phyloP scores from a whole-genome alignment of 2,888 invertebrate genomes.

The Apotomis capreana region DNA sequence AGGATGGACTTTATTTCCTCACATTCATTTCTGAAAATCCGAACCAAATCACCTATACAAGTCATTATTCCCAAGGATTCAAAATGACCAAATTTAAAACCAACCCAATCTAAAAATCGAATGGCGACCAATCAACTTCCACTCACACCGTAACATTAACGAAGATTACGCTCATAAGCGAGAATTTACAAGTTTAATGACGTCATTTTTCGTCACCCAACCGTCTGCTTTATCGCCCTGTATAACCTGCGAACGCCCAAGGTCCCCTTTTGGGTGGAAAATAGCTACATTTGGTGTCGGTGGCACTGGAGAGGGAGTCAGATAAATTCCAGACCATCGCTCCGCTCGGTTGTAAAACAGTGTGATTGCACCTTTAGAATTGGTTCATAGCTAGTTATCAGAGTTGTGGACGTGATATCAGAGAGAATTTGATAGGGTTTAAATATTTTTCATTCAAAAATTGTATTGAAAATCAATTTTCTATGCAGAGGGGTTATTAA shows the following conservation, averaged over 20 bases:
- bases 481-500: no score
- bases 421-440: not conserved
- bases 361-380: slow-evolving; percentile 32
- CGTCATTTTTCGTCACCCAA: slow-evolving; percentile 68
- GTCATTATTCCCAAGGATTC: not conserved
- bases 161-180: slow-evolving; percentile 55
- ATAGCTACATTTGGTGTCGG: slow-evolving; percentile 7
- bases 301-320: not conserved
- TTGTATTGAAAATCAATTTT: no score
- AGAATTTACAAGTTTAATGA: slow-evolving; percentile 67
- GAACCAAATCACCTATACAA: no score
- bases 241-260: slow-evolving; percentile 60
- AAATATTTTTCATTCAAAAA: not conserved
- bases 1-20: no score
- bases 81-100: slow-evolving; percentile 11
- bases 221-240: slow-evolving; percentile 67
- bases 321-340: slow-evolving; percentile 60
- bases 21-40: no score
- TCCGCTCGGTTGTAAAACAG: slow-evolving; percentile 37
- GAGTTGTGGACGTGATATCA: slow-evolving; percentile 12
- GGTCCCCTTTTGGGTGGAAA: not conserved
- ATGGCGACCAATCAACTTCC: slow-evolving; percentile 46
- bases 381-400: slow-evolving; percentile 30
- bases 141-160: slow-evolving; percentile 45
- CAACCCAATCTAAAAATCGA: slow-evolving; percentile 28